Base-by-base conservation (phyloP, 2,888 invertebrate genomes). In the Falcaria lacertinaria region DNA sequence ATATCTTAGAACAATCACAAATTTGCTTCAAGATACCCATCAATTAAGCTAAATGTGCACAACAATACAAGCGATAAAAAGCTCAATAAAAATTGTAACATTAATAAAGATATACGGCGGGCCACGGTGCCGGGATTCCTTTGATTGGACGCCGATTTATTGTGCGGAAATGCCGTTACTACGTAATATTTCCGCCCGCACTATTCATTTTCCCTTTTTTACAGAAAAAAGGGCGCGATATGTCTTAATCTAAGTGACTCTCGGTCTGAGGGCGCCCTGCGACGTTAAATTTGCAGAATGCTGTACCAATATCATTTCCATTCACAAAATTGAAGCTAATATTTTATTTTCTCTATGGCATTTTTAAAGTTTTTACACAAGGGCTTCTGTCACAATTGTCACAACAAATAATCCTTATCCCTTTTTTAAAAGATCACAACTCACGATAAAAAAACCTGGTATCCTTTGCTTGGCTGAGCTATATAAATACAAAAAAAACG, bases 111-210 rank as follows among this genome's bases (percentile, higher is more conserved):
- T 80, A 85, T 84, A 84, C 80, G 82, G 63, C 74, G 68, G 64
- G 49, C 47, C 69, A 60, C 66, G 57, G 69, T 57, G 70, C 73
- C 62, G 74, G 77, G 73, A 72, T 81, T 83, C 84, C 81, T 88
- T 88, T 89, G 89, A 90, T 89, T 90, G 83, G 87, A 74, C 80
- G 79, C 77, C 82, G 81, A 89, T 89, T 89, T 90, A 90, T 90
- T 81, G 89, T 76, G 86, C 89, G 89, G 90, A 90, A 90, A 89
- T 81, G 80, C 84, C 82, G 87, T 86, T 86, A 84, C 80, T 82
- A 72, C 65, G 82, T 89, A 89, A 90, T 89, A 89, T 89, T 88
- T 90, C 90, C 90, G 89, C 82, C 78, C 64, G 73, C 72, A 74
- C 80, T 80, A 80, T 88, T 85, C 87, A 83, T 80, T 89, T 89